Evolutionary conservation across 2,113 vertebrate genomes (phyloP).

Genomic region (Istiophorus platypterus): DNA sequence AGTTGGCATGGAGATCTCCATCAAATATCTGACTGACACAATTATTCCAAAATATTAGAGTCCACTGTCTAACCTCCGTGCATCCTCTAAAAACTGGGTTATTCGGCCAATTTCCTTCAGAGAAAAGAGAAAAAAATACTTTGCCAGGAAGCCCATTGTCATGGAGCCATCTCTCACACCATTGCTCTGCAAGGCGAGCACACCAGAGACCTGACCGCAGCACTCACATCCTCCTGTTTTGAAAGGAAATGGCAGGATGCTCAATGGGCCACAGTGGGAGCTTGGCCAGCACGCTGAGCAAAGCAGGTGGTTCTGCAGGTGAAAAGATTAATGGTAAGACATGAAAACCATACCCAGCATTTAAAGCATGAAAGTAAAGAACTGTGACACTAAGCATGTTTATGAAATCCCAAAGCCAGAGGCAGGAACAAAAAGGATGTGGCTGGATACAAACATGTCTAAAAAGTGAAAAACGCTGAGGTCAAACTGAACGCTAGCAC

Average conservation of each 20-base stretch:
- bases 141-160: slow-evolving; percentile 64
- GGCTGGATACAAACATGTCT: background rate
- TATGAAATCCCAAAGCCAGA: background rate
- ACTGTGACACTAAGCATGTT: background rate
- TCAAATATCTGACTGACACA: slow-evolving; percentile 16
- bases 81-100: slow-evolving; percentile 8
- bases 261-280: slow-evolving; percentile 28
- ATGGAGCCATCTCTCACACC: slow-evolving; percentile 51
- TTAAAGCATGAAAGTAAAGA: background rate
- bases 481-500: slow-evolving; percentile 20
- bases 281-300: background rate
- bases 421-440: background rate
- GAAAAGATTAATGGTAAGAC: background rate
- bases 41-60: slow-evolving; percentile 31
- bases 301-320: slow-evolving; percentile 55
- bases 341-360: background rate
- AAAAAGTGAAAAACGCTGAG: slow-evolving; percentile 6
- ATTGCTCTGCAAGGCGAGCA: slow-evolving; percentile 27
- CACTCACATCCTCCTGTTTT: slow-evolving; percentile 67
- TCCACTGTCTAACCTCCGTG: slow-evolving; percentile 25
- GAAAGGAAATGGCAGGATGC: slow-evolving; percentile 68
- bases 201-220: slow-evolving; percentile 56
- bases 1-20: slow-evolving; percentile 67
- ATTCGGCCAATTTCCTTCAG: slow-evolving; percentile 49
- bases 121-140: background rate